Evolutionary conservation across 2,113 vertebrate species (phyloP).

Genomic region (Ardeotis arabs): DNA sequence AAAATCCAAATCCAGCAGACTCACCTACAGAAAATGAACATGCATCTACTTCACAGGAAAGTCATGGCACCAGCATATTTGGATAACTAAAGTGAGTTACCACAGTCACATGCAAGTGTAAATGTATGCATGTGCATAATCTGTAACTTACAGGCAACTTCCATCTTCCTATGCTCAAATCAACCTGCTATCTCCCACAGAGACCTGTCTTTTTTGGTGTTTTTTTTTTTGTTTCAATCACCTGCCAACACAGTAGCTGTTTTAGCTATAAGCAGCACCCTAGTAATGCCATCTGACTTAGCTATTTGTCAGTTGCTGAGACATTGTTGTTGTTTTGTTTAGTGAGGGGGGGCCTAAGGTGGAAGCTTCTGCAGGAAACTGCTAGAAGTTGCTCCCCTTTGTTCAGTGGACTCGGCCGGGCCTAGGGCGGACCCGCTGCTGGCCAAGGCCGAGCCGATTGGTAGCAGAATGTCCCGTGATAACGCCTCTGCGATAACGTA

Average conservation of each 20-base stretch:
- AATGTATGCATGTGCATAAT: rapidly evolving
- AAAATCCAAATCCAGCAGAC: not conserved
- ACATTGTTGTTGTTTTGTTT: too few species aligned
- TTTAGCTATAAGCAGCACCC: not conserved
- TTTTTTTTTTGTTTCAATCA: not conserved
- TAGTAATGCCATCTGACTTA: rapidly evolving
- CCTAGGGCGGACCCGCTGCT: too few species aligned
- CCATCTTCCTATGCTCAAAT: not conserved
- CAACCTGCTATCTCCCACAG: not conserved
- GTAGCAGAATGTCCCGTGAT: too few species aligned
- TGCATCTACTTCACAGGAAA: not conserved
- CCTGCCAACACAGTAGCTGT: too few species aligned
- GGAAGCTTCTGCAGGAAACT: too few species aligned
- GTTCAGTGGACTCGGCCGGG: too few species aligned
- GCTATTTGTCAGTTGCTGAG: rapidly evolving
- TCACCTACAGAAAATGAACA: not conserved
- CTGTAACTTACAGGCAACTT: not conserved
- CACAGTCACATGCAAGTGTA: rapidly evolving
- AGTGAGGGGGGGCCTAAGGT: too few species aligned
- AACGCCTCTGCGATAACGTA: too few species aligned
- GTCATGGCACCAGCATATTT: rapidly evolving
- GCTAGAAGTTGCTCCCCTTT: too few species aligned
- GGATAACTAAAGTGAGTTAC: not conserved
- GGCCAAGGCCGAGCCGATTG: too few species aligned
- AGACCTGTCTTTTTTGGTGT: rapidly evolving